Evolutionary conservation across 2,888 invertebrate genomes (phyloP).

Genomic region (Cheilosia scutellata): DNA sequence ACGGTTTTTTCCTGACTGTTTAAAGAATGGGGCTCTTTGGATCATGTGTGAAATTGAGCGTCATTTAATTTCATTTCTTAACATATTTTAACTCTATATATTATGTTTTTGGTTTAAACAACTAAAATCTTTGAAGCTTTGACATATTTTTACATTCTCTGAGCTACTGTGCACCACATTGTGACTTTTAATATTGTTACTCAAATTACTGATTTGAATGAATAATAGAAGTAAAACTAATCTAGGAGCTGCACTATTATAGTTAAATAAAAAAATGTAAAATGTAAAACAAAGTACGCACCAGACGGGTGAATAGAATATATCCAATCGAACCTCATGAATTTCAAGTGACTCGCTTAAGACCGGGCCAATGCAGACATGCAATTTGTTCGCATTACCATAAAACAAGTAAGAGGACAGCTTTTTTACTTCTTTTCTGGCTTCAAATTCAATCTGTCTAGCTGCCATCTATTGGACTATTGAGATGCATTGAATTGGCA

Average conservation of each 20-base stretch:
- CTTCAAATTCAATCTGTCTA: constrained; percentile 75
- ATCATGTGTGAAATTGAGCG: no score
- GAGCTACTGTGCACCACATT: no score
- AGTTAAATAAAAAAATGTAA: background rate
- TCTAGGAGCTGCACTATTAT: background rate
- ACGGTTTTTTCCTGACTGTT: no score
- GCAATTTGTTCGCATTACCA: constrained; percentile 76
- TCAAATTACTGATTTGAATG: background rate
- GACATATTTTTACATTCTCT: no score
- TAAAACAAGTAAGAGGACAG: constrained; percentile 75
- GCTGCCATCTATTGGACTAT: constrained; percentile 75
- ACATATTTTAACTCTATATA: no score
- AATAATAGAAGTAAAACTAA: background rate
- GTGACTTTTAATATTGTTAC: no score
- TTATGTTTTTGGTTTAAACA: no score
- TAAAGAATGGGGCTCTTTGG: no score
- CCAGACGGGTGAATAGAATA: constrained; percentile 55
- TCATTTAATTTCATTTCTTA: no score
- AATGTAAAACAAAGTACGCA: constrained; percentile 53
- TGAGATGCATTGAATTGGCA: constrained; percentile 73
- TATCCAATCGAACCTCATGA: constrained; percentile 73
- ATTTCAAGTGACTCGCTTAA: constrained; percentile 69
- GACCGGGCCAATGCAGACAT: constrained; percentile 65
- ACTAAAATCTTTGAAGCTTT: no score
- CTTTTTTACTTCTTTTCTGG: constrained; percentile 55